Base-by-base conservation (phyloP, 2,113 vertebrate species). In the Phylloscopus trochiloides region DNA sequence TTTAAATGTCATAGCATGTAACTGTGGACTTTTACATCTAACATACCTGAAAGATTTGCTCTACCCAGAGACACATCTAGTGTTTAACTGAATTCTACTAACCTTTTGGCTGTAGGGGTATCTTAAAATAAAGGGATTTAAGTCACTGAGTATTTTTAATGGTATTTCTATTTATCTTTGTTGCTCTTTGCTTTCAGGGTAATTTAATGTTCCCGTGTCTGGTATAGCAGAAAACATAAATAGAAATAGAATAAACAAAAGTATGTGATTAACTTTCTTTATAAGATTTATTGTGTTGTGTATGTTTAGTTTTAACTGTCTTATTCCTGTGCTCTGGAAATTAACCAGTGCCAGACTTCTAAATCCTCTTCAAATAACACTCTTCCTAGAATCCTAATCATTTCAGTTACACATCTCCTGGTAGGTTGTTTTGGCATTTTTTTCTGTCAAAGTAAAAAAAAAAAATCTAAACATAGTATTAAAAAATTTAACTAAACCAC, bases 301-400 rank as follows among this genome's bases (percentile, higher is more conserved):
- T 77, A 75, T 59, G 84, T 94, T 95, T 91, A 92, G 91, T 80
- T 95, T 78, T 73, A 96, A 67, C 86, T 89, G 92, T 87, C 89
- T 94, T 92, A 68, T 67, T 87, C 52, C 61, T 87, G 40, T 65
- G 68, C 86, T 96, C 57, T 87, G 83, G 93, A 96, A 96, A 86
- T 52, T 96, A 94, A 95, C 55, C 88, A 96, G 89, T 61, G 65
- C 25, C 91, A 91, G 86, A 67, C 80, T 87, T 95, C 52, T 75
- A 92, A 97, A 92, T 89, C 76, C 57, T 92, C 58, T 84, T 95
- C 86, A 94, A 87, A 94, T 86, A 93, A 67, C 92, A 92, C 79
- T 68, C 78, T 91, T 57, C 65, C 80, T 72, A 94, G 91, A 92
- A 84, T 65, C 22, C 61, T 65, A 72, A 81, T 68, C 5, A 48